Conservation (phyloP, 2,888 invertebrate species). For the Glaucopsyche alexis region DNA sequence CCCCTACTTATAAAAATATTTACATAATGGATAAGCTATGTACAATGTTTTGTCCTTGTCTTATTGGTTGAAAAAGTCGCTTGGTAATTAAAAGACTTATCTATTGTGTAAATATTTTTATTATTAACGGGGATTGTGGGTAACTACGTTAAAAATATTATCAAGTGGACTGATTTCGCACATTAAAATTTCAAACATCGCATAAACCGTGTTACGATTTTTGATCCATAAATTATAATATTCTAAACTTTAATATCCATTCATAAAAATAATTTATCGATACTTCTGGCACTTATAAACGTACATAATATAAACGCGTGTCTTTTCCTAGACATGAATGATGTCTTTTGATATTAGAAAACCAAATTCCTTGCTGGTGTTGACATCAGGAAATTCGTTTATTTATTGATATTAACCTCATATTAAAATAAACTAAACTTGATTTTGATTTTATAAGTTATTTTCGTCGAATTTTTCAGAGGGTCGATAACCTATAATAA, state of each 20-base stretch:
- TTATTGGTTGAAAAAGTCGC: no score
- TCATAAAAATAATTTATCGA: constrained; percentile 16
- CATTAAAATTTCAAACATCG: constrained; percentile 5
- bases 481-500: constrained; percentile 1
- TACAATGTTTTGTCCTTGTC: no score
- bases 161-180: background rate
- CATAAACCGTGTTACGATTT: constrained; percentile 12
- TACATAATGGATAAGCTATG: no score
- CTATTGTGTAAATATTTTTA: no score
- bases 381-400: constrained; percentile 5
- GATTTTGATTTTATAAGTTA: background rate
- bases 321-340: background rate
- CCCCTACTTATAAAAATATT: no score
- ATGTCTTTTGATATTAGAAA: constrained; percentile 2
- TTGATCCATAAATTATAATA: constrained; percentile 8
- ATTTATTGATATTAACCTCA: background rate
- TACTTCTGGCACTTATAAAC: constrained; percentile 3
- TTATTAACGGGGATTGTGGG: no score
- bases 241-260: constrained; percentile 2
- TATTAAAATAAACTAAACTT: background rate
- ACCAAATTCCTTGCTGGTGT: background rate
- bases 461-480: background rate
- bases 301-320: background rate
- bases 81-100: no score
- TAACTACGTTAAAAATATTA: background rate